Conservation (phyloP, 2,888 invertebrate species). For the Podabrus alpinus region DNA sequence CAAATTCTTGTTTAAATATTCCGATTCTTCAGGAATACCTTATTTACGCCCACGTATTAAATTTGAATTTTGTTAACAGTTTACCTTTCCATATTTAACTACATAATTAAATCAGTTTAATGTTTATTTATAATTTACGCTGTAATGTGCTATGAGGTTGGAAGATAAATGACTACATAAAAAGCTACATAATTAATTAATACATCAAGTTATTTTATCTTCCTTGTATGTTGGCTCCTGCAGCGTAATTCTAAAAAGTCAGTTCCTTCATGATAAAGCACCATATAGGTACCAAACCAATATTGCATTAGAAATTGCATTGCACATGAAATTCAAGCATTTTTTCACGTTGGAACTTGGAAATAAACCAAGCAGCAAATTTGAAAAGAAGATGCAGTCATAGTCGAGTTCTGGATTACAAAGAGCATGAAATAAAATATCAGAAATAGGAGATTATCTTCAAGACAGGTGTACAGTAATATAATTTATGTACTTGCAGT, state of each 20-base stretch:
- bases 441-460: constrained; percentile 20
- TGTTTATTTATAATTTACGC: background rate
- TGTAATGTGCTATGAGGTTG: background rate
- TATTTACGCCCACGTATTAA: background rate
- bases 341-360: background rate
- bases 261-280: background rate
- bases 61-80: background rate
- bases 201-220: background rate
- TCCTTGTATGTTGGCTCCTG: background rate
- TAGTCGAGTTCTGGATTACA: constrained; percentile 9
- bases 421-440: constrained; percentile 19
- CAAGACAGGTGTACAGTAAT: constrained; percentile 23
- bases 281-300: background rate
- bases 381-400: background rate
- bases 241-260: background rate
- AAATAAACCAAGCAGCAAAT: constrained; percentile 1
- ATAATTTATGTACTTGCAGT: constrained; percentile 23
- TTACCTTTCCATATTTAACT: background rate
- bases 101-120: background rate
- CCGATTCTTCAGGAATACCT: background rate
- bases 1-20: background rate
- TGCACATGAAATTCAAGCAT: background rate
- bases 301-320: background rate
- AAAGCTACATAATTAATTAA: background rate
- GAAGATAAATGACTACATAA: background rate